Evolutionary conservation across 1,140 invertebrate species (phyloP).

Genomic region (Aphidius gifuensis): DNA sequence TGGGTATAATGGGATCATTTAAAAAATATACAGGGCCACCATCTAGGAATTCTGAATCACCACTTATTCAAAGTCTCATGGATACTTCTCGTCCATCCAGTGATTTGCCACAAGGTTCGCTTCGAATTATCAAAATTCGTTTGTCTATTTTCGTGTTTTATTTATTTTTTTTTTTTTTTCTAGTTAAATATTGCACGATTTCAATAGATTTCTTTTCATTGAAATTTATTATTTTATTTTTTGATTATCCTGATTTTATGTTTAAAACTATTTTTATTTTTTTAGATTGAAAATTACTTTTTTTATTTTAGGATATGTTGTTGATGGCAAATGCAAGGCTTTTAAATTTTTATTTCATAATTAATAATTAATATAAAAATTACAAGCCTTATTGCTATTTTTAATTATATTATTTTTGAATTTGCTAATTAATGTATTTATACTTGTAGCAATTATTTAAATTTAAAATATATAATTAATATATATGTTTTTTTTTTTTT

Average conservation of each 20-base stretch:
- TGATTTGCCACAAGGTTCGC: conserved; percentile 55
- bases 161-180: conserved; percentile 13
- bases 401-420: too few relatives aligned
- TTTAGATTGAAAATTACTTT: background rate
- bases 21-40: conserved; percentile 54
- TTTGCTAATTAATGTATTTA: background rate
- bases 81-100: conserved; percentile 60
- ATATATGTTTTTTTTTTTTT: conserved; percentile 12
- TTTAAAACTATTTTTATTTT: background rate
- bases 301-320: too few relatives aligned
- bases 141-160: conserved; percentile 30
- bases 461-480: background rate
- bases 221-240: too few relatives aligned
- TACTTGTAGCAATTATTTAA: conserved; percentile 10
- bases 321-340: too few relatives aligned
- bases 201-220: too few relatives aligned
- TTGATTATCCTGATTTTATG: background rate
- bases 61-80: conserved; percentile 58
- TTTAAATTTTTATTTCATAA: too few relatives aligned
- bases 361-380: too few relatives aligned
- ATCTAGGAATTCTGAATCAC: conserved; percentile 60
- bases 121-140: conserved; percentile 18
- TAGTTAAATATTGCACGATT: conserved; percentile 21
- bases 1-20: conserved; percentile 2
- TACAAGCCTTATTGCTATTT: too few relatives aligned